Conservation (phyloP, 1,140 invertebrate species). For the Dysdera silvatica region DNA sequence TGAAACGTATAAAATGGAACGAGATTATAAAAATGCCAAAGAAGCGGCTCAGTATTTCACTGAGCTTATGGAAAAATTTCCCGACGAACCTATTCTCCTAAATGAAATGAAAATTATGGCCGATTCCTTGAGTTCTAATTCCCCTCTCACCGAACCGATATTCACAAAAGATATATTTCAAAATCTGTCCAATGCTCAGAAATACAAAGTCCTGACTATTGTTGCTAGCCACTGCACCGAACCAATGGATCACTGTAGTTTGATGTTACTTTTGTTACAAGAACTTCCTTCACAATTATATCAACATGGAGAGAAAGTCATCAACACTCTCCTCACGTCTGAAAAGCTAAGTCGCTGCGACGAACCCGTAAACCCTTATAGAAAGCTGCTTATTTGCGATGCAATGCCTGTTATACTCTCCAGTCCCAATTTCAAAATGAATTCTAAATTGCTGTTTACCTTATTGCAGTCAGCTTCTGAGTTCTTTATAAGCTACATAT, state of each 20-base stretch:
- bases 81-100: slow-evolving; percentile 3
- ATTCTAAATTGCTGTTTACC: slow-evolving; percentile 15
- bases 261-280: slow-evolving; percentile 17
- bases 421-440: slow-evolving; percentile 13
- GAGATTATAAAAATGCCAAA: slow-evolving; percentile 9
- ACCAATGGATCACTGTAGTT: slow-evolving; percentile 18
- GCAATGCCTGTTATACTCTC: slow-evolving; percentile 13
- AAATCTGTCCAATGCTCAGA: slow-evolving; percentile 8
- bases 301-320: slow-evolving; percentile 19
- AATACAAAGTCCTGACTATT: slow-evolving; percentile 15
- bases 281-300: slow-evolving; percentile 18
- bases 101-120: slow-evolving; percentile 14
- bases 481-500: slow-evolving; percentile 22
- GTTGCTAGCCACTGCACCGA: slow-evolving; percentile 1
- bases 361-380: slow-evolving; percentile 16
- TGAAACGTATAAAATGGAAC: slow-evolving; percentile 22
- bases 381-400: slow-evolving; percentile 24
- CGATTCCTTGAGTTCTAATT: not conserved
- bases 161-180: slow-evolving; percentile 20
- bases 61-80: slow-evolving; percentile 17
- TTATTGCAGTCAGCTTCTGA: slow-evolving; percentile 17
- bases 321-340: slow-evolving; percentile 10
- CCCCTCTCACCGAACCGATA: no score
- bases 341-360: no score
- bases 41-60: slow-evolving; percentile 11